Percentiles rank a stretch among this genome's conserved stretches.
phyloP scores from a whole-genome alignment of 2,113 vertebrate genomes.

The Melanotaenia duboulayi region DNA sequence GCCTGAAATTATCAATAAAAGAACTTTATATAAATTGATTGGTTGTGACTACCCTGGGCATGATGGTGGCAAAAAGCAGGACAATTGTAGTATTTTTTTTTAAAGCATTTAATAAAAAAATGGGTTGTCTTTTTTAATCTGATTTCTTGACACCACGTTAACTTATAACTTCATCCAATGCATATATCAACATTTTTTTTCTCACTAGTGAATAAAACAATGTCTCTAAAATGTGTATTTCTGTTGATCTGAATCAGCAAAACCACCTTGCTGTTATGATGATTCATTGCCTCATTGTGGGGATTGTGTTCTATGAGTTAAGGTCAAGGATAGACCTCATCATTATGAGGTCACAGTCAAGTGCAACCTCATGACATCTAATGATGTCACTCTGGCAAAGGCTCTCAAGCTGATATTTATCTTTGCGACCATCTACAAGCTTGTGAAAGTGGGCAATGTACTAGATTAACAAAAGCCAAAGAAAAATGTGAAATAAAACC shows the following conservation, averaged over 20 bases:
- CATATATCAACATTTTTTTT: too few relatives aligned
- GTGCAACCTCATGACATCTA: neutral
- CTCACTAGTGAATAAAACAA: too few relatives aligned
- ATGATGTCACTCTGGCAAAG: neutral
- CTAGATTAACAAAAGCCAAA: neutral
- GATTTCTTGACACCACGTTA: too few relatives aligned
- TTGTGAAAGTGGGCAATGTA: neutral
- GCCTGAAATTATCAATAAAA: neutral
- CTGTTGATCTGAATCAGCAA: too few relatives aligned
- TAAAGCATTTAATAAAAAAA: neutral
- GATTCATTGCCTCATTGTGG: too few relatives aligned
- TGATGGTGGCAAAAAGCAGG: neutral
- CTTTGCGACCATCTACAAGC: neutral
- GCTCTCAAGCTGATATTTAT: neutral
- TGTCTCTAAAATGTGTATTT: too few relatives aligned
- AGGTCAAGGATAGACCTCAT: neutral
- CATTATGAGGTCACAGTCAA: neutral
- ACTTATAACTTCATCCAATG: too few relatives aligned
- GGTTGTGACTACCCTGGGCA: neutral
- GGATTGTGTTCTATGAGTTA: neutral
- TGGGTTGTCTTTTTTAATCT: too few relatives aligned
- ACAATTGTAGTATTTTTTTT: too few relatives aligned
- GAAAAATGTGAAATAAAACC: too few relatives aligned
- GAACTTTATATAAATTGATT: neutral
- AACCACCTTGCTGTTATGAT: too few relatives aligned